Base-by-base conservation (phyloP, 2,888 invertebrate genomes). In the Tetropium fuscum region DNA sequence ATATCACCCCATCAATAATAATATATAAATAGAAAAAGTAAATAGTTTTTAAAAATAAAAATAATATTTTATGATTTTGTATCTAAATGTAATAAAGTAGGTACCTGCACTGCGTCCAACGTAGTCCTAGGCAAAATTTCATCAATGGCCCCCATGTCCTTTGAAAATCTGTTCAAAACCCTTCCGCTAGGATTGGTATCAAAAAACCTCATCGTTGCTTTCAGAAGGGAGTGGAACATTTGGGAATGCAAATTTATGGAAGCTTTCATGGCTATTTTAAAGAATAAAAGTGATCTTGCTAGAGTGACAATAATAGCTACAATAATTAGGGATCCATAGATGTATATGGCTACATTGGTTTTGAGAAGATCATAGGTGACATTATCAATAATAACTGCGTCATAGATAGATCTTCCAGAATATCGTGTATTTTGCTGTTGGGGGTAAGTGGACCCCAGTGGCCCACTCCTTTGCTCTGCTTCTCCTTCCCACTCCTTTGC, bases 131-230 rank as follows among this genome's bases (percentile, higher is more conserved):
- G 91, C 3, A 92, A 78, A 15, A 89, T 77, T 71, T 93, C 93
- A 71, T 93, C 93, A 76, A 93, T 87, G 0, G 89, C 87, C 0
- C 92, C 92, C 76, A 93, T 87, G 74, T 95, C 94, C 77, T 94
- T 94, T 0, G 94, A 90, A 74, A 95, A 94, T 64, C 94, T 67
- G 65, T 90, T 91, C 36, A 95, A 83, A 60, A 95, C 91, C 47
- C 91, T 84, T 32, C 92, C 91, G 69, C 89, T 88, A 2, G 94
- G 93, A 79, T 95, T 95, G 0, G 87, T 88, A 74, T 95, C 93
- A 76, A 94, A 95, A 80, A 95, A 95, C 53, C 85, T 77, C 82
- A 90, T 87, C 1, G 85, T 84, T 1, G 69, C 67, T 56, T 73
- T 73, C 49, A 64, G 78, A 27, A 95, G 85, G 64, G 88, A 86